Base-by-base conservation (phyloP, 1,140 invertebrate genomes). In the Tetragnatha versicolor region DNA sequence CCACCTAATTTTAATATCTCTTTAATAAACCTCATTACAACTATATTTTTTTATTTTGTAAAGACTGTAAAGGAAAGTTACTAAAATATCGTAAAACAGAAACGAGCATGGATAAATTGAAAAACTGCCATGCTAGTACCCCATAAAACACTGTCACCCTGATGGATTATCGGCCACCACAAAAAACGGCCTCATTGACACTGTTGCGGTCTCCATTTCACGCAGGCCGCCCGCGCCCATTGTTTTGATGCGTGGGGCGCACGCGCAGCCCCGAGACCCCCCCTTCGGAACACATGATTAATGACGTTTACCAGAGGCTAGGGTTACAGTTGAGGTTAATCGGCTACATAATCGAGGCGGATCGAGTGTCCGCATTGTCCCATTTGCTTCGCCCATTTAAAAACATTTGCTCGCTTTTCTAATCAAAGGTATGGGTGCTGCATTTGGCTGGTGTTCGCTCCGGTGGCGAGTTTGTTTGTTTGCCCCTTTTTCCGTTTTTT, bases 261-360 rank as follows among this genome's bases (percentile, higher is more conserved):
- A 7, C 39, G 7, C 7, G 7, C 39, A 7, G 7, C 39, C 39
- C 7, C 7, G 17, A 17, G 39, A 42, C 33, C 20, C 27, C 42
- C 14, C 60, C 33, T 63, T 31, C 29, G 60, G 60, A 7, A n/a
- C 10, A 12, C 17, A 37, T 69, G 66, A 69, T 69, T 69, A 69
- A 69, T 53, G 66, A 53, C 47, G 9, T 27, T 37, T 35, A 14
- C 35, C 14, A 17, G 27, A 39, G 63, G 45, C 29, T 49, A 49
- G 39, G 31, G 25, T 47, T 29, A 22, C 63, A 35, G 66, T 10
- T 69, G 33, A 53, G 66, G 66, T 69, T 69, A 69, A 69, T 69
- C 66, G 39, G 31, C 66, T 69, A 69, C 66, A 49, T 69, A 69
- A 69, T 69, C 66, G 66, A 69, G n/a, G n/a, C 14, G 66, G 33